Base-by-base conservation (phyloP, 1,140 invertebrate genomes). In the Piezodorus guildinii region DNA sequence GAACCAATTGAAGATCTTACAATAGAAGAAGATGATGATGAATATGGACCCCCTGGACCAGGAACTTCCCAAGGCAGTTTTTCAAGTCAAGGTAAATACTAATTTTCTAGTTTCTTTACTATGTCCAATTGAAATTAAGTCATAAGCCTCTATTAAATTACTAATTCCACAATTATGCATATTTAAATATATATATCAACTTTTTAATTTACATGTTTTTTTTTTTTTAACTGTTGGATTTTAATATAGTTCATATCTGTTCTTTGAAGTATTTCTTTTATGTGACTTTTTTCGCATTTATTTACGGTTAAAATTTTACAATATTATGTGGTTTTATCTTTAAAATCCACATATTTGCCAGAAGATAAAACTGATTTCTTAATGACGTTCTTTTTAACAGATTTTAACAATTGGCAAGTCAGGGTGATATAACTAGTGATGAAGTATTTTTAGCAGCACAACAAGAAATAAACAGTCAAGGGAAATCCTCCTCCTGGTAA, bases 1-100 rank as follows among this genome's bases (percentile, higher is more conserved):
- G 62, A 49, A 14, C 45, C 49, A 2, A 30, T 63, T 17, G 45
- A 63, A n/a, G 62, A 63, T 45, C 27, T 63, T 15, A 63, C 52
- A 45, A 15, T 58, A 23, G 62, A 63, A n/a, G 62, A 63, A n/a
- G 62, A 63, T 2, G 62, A 63, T 27, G 62, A 58, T 21, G 46
- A 52, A 14, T 39, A 51, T 63, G 51, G n/a, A 9, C 21, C 30
- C 10, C 23, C 45, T 49, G 27, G 25, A 30, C 62, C 62, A 10
- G 62, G 62, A 23, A 58, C 62, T 43, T 63, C 62, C 1, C 58
- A 60, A 3, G 58, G 52, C 52, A 56, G 52, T 15, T 56, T 56
- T 25, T 56, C 52, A 4, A 56, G 23, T 56, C 52, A 56, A 56
- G 52, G 52, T 56, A 27, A 23, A 1, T 23, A 19, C 27, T 14